phyloP scores from a whole-genome alignment of 2,797 vertebrate species.

The Gambelia wislizenii region DNA sequence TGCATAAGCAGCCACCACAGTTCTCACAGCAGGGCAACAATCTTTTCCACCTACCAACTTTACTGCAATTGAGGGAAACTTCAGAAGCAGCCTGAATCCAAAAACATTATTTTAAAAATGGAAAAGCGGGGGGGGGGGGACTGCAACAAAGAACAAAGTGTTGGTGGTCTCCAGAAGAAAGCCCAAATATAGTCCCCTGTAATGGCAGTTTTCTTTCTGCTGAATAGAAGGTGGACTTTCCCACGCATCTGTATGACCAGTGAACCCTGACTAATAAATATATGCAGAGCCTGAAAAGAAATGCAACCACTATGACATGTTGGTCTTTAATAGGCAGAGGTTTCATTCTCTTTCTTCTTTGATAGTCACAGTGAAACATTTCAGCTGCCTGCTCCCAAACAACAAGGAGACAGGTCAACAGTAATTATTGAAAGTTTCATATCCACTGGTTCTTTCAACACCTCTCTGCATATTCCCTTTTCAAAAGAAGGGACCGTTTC shows the following conservation, averaged over 20 bases:
- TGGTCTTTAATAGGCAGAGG: slow-evolving; percentile 13
- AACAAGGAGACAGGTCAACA: slow-evolving; percentile 37
- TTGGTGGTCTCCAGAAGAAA: slow-evolving; percentile 28
- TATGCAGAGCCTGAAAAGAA: slow-evolving; percentile 18
- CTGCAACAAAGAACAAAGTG: background rate
- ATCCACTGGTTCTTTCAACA: background rate
- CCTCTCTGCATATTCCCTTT: background rate
- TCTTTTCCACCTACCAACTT: background rate
- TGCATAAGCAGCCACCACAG: background rate
- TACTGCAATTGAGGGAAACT: background rate
- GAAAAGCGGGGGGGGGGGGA: background rate
- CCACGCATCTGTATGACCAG: slow-evolving; percentile 2
- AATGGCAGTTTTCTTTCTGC: slow-evolving; percentile 3
- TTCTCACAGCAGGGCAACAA: no score
- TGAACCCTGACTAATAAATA: slow-evolving; percentile 37
- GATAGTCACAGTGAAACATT: slow-evolving; percentile 36
- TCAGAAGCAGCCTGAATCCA: background rate
- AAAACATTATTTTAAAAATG: background rate
- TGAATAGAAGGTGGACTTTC: slow-evolving; percentile 23
- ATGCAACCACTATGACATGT: background rate
- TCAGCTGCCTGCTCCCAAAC: slow-evolving; percentile 17
- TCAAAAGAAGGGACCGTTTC: background rate
- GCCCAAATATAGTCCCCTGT: slow-evolving; percentile 15
- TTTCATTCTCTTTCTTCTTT: background rate
- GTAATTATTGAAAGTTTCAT: slow-evolving; percentile 24